phyloP scores from a whole-genome alignment of 2,797 vertebrate genomes.

The Glyptemys insculpta region DNA sequence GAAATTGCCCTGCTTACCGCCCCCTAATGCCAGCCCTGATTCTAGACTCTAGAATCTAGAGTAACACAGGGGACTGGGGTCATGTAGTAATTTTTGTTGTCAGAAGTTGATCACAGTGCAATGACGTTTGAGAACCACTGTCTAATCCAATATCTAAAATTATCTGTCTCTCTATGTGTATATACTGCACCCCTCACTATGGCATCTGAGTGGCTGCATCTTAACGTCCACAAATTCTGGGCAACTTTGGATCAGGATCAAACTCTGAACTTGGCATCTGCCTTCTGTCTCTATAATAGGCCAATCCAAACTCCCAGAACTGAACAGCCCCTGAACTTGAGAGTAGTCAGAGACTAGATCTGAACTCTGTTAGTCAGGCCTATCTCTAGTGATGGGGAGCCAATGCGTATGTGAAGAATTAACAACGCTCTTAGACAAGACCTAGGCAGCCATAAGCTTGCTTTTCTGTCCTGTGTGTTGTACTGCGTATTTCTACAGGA shows the following conservation, averaged over 20 bases:
- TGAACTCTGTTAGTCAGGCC: not conserved
- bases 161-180: not conserved
- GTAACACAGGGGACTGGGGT: too few species aligned
- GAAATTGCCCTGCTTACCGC: too few species aligned
- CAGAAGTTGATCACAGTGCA: too few species aligned
- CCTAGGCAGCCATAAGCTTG: not conserved
- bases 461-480: not conserved
- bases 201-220: not conserved
- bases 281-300: not conserved
- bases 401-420: not conserved
- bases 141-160: not conserved
- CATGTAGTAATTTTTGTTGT: too few species aligned
- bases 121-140: too few species aligned
- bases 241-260: not conserved
- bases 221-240: not conserved
- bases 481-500: slow-evolving; percentile 1
- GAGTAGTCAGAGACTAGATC: not conserved
- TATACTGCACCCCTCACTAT: not conserved
- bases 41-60: too few species aligned
- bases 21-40: too few species aligned
- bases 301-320: not conserved
- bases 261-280: not conserved
- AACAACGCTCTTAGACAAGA: not conserved
- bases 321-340: not conserved
- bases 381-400: not conserved